Percentiles rank a stretch among this genome's conserved stretches.
Conservation (phyloP, 1,140 invertebrate species). For the Octopus bimaculoides region DNA sequence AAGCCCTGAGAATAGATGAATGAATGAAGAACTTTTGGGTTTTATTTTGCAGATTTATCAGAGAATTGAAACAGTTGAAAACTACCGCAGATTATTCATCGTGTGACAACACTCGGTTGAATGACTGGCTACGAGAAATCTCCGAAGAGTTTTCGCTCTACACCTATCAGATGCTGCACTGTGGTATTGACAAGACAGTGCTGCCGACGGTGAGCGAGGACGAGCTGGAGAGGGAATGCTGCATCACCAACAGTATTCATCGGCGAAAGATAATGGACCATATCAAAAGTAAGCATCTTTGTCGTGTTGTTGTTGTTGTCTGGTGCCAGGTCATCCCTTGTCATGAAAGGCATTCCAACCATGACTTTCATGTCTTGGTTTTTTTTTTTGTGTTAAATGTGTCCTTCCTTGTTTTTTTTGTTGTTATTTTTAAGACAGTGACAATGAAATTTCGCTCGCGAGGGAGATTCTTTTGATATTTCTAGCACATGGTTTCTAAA, state of each 20-base stretch:
- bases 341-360: too few species aligned
- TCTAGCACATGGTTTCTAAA: too few species aligned
- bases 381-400: too few species aligned
- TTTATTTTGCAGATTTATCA: constrained; percentile 71
- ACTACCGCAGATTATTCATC: constrained; percentile 97
- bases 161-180: constrained; percentile 93
- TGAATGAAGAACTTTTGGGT: not conserved
- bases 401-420: too few species aligned
- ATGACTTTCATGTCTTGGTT: too few species aligned
- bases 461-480: too few species aligned
- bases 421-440: too few species aligned
- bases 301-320: not conserved
- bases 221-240: constrained; percentile 83
- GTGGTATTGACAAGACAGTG: constrained; percentile 85
- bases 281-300: constrained; percentile 77
- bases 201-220: constrained; percentile 76
- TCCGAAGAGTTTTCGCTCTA: constrained; percentile 92
- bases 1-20: too few species aligned
- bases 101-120: constrained; percentile 85
- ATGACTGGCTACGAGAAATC: constrained; percentile 83
- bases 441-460: too few species aligned
- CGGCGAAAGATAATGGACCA: constrained; percentile 84
- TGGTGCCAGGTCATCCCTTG: too few species aligned
- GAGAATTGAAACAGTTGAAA: constrained; percentile 92
- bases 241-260: constrained; percentile 92